These are phyloP conservation scores for Perca schrenkii DNA, from an alignment of 2,113 vertebrate genomes.

Conservation along the genomic window DNA sequence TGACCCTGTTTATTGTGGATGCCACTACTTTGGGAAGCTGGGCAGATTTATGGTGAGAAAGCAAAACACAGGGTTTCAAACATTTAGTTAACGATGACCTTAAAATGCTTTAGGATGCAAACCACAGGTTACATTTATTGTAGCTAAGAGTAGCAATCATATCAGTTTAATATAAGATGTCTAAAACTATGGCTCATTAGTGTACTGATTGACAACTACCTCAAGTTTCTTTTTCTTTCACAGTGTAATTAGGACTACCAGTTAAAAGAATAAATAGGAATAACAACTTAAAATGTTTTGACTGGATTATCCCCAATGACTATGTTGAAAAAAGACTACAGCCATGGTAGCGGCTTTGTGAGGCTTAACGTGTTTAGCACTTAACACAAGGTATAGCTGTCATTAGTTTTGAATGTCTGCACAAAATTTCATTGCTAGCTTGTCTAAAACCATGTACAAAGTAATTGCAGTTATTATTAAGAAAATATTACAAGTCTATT, in stretches of 20 bases:
- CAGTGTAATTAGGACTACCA: conserved; percentile 15
- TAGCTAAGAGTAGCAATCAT: conserved; percentile 13
- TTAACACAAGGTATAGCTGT: background rate
- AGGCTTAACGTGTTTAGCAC: background rate
- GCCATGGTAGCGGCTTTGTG: background rate
- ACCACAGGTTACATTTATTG: conserved; percentile 14
- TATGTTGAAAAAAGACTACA: background rate
- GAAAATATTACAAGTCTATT: no score
- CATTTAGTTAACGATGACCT: conserved; percentile 26
- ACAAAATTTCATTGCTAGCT: background rate
- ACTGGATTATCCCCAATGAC: background rate
- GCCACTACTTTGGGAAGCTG: conserved; percentile 59
- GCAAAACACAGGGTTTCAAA: conserved; percentile 42
- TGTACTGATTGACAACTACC: background rate
- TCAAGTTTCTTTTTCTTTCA: background rate
- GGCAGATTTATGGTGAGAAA: conserved; percentile 38
- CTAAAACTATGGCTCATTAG: conserved; percentile 24
- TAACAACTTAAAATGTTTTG: background rate
- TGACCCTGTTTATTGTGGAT: conserved; percentile 68
- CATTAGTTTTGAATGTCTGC: background rate
- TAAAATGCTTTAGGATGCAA: conserved; percentile 14
- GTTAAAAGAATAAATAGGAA: background rate
- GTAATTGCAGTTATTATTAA: background rate
- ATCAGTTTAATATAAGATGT: conserved; percentile 13
- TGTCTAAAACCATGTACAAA: no score